Base-by-base conservation (phyloP, 2,888 invertebrate species). In the Diplolepis rosae region DNA sequence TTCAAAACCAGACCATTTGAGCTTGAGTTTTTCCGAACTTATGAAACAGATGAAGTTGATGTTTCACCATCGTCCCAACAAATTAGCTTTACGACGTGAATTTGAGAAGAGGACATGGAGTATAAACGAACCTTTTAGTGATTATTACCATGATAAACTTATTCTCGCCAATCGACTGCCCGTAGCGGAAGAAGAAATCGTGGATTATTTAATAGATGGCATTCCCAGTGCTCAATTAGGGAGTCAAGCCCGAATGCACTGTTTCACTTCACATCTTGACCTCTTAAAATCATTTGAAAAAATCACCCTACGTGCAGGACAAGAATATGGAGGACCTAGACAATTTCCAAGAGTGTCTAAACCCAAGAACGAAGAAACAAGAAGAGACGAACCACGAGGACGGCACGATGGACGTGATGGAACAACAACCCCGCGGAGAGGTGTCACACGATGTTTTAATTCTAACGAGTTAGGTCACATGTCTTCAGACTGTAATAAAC, bases 91-190 rank as follows among this genome's bases (percentile, higher is more conserved):
- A 2, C 27, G 76, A 13, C 74, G 48, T 68, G 32, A 72, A 27
- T 80, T 80, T 9, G 79, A 79, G 52, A 18, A 65, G 4, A 72
- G 78, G 22, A 39, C 28, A 32, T 80, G 79, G 75, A 68, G 66
- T 15, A 7, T 48, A 0, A 50, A 24, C 2, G 77, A 80, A 48
- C 65, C 71, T 27, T 80, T 79, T 11, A 54, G 65, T n/a, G 65
- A 69, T 13, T 78, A 78, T 27, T 73, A 70, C 45, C 74, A 77
- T 56, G 74, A 73, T 6, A 79, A 79, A 65, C 48, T 72, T 0
- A 73, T 73, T 18, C 67, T 75, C 1, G 74, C 52, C 0, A 76
- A 76, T 66, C 65, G 66, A 1, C 69, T 76, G 1, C 48, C 66
- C 4, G 71, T 77, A 5, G 32, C 22, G 6, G 66, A 72, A 18